Evolutionary conservation across 2,113 vertebrate genomes (phyloP).

Genomic region (Hassar affinis): DNA sequence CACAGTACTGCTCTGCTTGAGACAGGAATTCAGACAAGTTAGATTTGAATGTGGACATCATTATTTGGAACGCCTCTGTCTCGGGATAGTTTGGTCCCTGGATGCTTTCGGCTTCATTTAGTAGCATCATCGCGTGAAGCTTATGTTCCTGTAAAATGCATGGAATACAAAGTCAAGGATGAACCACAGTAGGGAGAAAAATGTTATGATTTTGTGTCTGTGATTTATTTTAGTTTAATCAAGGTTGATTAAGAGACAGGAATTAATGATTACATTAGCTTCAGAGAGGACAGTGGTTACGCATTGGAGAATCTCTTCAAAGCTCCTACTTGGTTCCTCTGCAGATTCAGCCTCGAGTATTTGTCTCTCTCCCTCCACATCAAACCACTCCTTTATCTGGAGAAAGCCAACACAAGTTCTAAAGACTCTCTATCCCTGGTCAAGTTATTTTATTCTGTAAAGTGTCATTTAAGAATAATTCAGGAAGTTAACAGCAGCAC

Average conservation of each 20-base stretch:
- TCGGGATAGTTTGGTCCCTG: slow-evolving; percentile 57
- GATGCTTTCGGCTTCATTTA: slow-evolving; percentile 71
- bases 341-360: slow-evolving; percentile 72
- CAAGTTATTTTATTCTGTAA: neutral
- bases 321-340: slow-evolving; percentile 65
- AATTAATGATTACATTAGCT: slow-evolving; percentile 74
- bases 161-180: neutral
- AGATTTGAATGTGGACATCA: slow-evolving; percentile 75
- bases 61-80: slow-evolving; percentile 69
- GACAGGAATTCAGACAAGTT: slow-evolving; percentile 79
- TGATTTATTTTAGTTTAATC: neutral
- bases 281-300: slow-evolving; percentile 82
- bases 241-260: neutral
- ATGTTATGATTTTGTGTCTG: neutral
- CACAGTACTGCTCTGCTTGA: slow-evolving; percentile 74
- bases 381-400: slow-evolving; percentile 86
- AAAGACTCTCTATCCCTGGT: neutral
- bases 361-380: slow-evolving; percentile 73
- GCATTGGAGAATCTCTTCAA: slow-evolving; percentile 66
- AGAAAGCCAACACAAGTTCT: neutral
- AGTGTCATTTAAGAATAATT: neutral
- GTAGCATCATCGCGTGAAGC: slow-evolving; percentile 69
- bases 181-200: neutral
- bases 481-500: neutral
- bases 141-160: slow-evolving; percentile 75